Evolutionary conservation across 2,797 vertebrate genomes (phyloP).

Genomic region (Glossophaga mutica): DNA sequence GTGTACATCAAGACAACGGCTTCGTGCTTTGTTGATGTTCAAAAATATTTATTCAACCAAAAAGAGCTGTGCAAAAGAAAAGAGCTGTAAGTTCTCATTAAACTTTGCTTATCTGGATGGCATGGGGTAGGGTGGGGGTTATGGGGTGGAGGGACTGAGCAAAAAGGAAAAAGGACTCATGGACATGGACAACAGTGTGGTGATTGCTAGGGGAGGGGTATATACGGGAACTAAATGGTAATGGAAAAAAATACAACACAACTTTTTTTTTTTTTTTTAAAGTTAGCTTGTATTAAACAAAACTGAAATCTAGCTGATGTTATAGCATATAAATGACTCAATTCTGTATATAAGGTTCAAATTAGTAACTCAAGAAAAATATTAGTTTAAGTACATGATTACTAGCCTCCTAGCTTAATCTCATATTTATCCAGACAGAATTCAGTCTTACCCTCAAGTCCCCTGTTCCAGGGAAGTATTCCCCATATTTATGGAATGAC

Average conservation of each 20-base stretch:
- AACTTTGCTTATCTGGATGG: background rate
- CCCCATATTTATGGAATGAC: conserved; percentile 95
- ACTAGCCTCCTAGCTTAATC: background rate
- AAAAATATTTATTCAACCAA: conserved; percentile 18
- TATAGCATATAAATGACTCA: background rate
- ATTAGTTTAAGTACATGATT: background rate
- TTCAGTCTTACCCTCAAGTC: conserved; percentile 89
- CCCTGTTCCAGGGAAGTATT: conserved; percentile 94
- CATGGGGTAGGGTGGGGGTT: too few relatives aligned
- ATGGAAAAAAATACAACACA: background rate
- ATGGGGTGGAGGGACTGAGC: background rate
- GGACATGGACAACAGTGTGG: background rate
- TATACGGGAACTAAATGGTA: background rate
- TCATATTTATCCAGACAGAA: background rate
- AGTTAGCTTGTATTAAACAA: background rate
- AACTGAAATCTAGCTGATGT: background rate
- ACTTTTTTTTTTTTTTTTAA: too few relatives aligned
- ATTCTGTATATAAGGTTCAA: background rate
- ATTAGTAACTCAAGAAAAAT: conserved; percentile 4
- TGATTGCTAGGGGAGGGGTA: background rate
- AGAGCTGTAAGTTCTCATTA: background rate
- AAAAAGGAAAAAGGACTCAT: background rate
- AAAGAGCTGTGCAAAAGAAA: background rate
- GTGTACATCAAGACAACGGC: background rate
- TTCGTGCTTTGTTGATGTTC: background rate